phyloP scores from a whole-genome alignment of 2,888 invertebrate genomes.

The Dynastes tityus region DNA sequence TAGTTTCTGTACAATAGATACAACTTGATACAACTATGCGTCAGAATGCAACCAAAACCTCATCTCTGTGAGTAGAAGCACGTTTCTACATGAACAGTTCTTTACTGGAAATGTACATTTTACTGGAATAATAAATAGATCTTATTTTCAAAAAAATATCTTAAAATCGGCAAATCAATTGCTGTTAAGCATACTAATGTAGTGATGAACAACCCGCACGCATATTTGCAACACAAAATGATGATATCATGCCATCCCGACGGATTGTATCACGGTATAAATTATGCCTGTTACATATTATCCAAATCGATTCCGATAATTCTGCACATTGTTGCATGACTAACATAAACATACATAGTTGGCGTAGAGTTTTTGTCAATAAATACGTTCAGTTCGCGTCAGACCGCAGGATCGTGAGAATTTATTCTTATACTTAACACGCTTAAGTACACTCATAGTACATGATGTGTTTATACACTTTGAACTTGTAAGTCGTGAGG shows the following conservation, averaged over 20 bases:
- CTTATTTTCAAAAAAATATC: too few relatives aligned
- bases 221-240: background rate
- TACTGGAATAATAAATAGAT: too few relatives aligned
- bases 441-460: too few relatives aligned
- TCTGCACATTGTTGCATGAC: constrained; percentile 38
- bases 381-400: constrained; percentile 27
- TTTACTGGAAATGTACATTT: too few relatives aligned
- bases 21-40: too few relatives aligned
- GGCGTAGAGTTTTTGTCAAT: constrained; percentile 15
- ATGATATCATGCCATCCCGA: constrained; percentile 9
- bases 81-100: too few relatives aligned
- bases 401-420: constrained; percentile 16
- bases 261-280: background rate
- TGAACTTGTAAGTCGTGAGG: background rate
- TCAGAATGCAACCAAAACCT: too few relatives aligned
- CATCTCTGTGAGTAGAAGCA: too few relatives aligned
- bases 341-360: constrained; percentile 24
- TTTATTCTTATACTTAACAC: background rate
- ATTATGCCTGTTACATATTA: background rate
- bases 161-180: too few relatives aligned
- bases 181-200: background rate
- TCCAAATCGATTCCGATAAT: constrained; percentile 15
- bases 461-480: background rate
- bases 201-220: background rate
- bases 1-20: too few relatives aligned